Base-by-base conservation (phyloP, 1,140 invertebrate species). In the Pseudomyrmex sp. region DNA sequence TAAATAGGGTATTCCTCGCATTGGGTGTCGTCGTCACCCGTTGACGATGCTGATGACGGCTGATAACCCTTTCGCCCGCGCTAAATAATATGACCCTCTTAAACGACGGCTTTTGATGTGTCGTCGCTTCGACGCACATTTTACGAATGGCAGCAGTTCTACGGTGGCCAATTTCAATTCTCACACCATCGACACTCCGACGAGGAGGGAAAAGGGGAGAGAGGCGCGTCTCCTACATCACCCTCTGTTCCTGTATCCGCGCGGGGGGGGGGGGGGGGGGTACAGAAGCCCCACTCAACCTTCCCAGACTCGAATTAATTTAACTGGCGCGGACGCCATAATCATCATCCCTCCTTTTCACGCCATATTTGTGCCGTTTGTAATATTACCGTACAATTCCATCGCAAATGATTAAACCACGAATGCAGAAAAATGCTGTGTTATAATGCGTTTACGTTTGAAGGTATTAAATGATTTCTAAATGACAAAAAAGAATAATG, bases 61-160 rank as follows among this genome's bases (percentile, higher is more conserved):
- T 90, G 90, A 91, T 91, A 92, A 92, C 91, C 91, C 91, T 91
- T 92, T 91, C 82, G 87, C 89, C 84, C 79, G 90, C 72, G 90
- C 84, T 88, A 88, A 91, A 92, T 92, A 92, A 92, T 91, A 90
- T 89, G 76, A 77, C 77, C 85, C 90, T 89, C 90, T 89, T 92
- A 91, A 92, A 91, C 90, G 88, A 85, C 69, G 73, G 75, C 90
- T 85, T 92, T 92, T 92, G 90, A 92, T 92, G 90, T 91, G 87
- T 86, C 90, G 83, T 87, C 89, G 90, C 88, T 91, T 88, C 87
- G 83, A 77, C 88, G 90, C 85, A 88, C 91, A 88, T 90, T 90
- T 89, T 84, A 85, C 76, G 88, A 73, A 76, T 35, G 56, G 70
- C 69, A 56, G 12, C 46, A 56, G 56, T 85, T 35, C 84, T 68